Evolutionary conservation across 2,888 invertebrate genomes (phyloP), one percentile per base, ranked within the genome.

Genomic region (Celastrina argiolus): DNA sequence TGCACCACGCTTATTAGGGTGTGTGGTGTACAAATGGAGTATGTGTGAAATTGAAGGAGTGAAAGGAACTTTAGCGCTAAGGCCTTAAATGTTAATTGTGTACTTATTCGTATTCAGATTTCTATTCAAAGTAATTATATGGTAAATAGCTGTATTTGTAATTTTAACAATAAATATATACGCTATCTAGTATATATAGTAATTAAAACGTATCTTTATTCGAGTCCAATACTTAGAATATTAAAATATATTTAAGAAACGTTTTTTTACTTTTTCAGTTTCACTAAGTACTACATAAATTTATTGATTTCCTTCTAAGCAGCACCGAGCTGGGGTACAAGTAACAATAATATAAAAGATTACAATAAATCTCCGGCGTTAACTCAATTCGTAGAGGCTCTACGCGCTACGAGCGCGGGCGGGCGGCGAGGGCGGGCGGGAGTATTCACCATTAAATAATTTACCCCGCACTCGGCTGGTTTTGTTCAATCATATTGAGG

Each of bases 351-450:
- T 51, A 51, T 51, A 51, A 51, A 45, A 51, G 51, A 51, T 51
- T 12, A 51, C 51, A 51, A 51, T 51, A 51, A 51, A 26, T 56
- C 26, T 56, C 41, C 39, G 41, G 36, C 65, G 22, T 12, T 18
- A 51, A n/a, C n/a, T 51, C 22, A 56, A 69, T 67, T 69, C 75
- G 79, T 79, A 79, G 79, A 74, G 71, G 73, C 71, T 76, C 78
- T 81, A 80, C 80, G 80, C 73, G 78, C 78, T 75, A 75, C 77
- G 77, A 74, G 72, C 67, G 22, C 59, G 16, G 34, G 59, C 31
- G 28, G 28, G 14, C 56, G 26, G 18, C 45, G 45, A 6, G 42
- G 42, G 42, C 16, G 42, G 18, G 42, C 18, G 45, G 45, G 45
- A 7, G 45, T 18, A 10, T 22, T 51, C 22, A 22, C 22, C 51